phyloP scores from a whole-genome alignment of 2,797 vertebrate species.

The Characodon lateralis region DNA sequence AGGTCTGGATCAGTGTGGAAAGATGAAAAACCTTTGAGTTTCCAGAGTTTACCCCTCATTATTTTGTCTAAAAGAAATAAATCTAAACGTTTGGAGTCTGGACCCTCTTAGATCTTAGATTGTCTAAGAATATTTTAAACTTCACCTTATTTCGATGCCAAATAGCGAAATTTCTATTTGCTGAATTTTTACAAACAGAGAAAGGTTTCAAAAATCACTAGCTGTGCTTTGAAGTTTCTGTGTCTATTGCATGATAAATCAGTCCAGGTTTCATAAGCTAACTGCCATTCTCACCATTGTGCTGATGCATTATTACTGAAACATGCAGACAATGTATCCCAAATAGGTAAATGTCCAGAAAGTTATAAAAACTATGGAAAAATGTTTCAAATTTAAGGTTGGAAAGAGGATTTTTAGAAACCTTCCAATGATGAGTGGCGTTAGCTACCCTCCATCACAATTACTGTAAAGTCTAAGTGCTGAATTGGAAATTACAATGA shows the following conservation, averaged over 20 bases:
- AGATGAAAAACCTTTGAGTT: neutral
- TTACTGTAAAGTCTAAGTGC: conserved; percentile 47
- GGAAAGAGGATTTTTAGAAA: neutral
- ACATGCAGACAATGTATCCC: neutral
- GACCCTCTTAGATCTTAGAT: neutral
- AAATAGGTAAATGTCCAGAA: neutral
- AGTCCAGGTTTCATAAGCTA: too few species aligned
- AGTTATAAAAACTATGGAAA: neutral
- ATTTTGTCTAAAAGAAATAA: neutral
- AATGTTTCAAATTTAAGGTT: neutral
- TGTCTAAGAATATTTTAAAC: neutral
- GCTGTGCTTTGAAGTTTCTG: too few species aligned
- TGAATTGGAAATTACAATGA: conserved; percentile 76
- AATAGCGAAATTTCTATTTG: neutral
- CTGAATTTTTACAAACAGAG: neutral
- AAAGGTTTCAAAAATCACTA: neutral
- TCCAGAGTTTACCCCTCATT: neutral
- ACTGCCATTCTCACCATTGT: neutral
- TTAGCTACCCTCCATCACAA: conserved; percentile 48
- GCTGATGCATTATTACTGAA: neutral
- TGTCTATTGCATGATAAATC: neutral
- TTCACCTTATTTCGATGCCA: neutral
- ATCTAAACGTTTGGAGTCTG: neutral
- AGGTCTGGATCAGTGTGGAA: neutral
- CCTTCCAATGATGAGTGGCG: conserved; percentile 45